phyloP scores from a whole-genome alignment of 2,888 invertebrate species.

The Protula sp. region DNA sequence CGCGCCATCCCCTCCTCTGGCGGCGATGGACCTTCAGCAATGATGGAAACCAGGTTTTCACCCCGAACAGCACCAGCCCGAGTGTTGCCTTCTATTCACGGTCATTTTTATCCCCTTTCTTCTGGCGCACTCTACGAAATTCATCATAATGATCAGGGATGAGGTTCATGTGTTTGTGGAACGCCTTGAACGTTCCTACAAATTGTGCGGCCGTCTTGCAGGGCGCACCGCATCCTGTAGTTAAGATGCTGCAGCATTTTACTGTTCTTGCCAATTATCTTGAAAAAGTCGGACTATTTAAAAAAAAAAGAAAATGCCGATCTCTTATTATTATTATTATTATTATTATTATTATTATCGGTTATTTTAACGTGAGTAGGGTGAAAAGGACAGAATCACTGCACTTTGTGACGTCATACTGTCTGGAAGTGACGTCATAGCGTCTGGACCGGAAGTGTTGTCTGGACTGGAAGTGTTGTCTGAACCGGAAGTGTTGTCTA shows the following conservation, averaged over 20 bases:
- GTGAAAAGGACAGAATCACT: too few species aligned
- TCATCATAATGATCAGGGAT: conserved; percentile 98
- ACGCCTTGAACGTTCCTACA: conserved; percentile 61
- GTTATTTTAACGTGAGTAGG: too few species aligned
- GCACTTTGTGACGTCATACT: too few species aligned
- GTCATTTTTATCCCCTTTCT: conserved; percentile 63
- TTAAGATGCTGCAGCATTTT: conserved; percentile 75
- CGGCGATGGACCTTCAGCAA: conserved; percentile 97
- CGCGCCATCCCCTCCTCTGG: conserved; percentile 90
- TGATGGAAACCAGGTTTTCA: conserved; percentile 95
- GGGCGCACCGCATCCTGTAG: conserved; percentile 90
- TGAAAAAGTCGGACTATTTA: too few species aligned
- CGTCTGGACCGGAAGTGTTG: too few species aligned
- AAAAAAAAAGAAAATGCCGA: too few species aligned
- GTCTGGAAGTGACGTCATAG: too few species aligned
- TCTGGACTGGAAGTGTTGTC: too few species aligned
- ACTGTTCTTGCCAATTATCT: conserved; percentile 44
- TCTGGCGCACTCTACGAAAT: conserved; percentile 70
- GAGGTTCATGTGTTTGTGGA: conserved; percentile 99
- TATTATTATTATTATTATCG: too few species aligned
- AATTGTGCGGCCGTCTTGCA: conserved; percentile 98
- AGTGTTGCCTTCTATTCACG: conserved; percentile 93
- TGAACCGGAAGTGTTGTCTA: too few species aligned
- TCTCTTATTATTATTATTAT: too few species aligned
- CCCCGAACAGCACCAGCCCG: conserved; percentile 84